Conservation (phyloP, 2,888 invertebrate species). For the Eupithecia centaureata region DNA sequence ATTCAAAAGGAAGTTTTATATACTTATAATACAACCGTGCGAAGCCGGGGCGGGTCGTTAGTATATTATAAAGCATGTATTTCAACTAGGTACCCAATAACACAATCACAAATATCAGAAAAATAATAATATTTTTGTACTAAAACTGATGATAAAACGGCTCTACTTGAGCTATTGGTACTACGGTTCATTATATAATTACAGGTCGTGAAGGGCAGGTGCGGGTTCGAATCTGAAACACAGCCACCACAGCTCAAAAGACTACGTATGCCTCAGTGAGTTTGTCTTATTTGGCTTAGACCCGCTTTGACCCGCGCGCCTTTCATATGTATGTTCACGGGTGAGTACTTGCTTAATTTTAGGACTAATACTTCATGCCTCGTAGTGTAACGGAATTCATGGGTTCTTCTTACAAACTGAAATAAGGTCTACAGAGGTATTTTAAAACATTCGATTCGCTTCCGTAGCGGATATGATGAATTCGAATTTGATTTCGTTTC, state of each 20-base stretch:
- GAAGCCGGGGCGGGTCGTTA: no score
- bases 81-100: no score
- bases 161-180: background rate
- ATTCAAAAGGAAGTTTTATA: no score
- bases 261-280: slow-evolving; percentile 17
- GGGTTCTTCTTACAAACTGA: background rate
- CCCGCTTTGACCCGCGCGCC: slow-evolving; percentile 22
- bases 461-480: no score
- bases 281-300: slow-evolving; percentile 26
- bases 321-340: slow-evolving; percentile 22
- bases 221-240: slow-evolving; percentile 11
- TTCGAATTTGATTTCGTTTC: no score
- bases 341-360: slow-evolving; percentile 29
- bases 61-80: no score
- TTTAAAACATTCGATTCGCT: no score
- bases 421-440: background rate
- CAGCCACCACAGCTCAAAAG: slow-evolving; percentile 13
- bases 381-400: background rate
- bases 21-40: no score
- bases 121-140: background rate
- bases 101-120: background rate
- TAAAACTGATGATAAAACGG: background rate
- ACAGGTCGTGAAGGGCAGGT: background rate
- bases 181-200: background rate
- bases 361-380: slow-evolving; percentile 18